These are phyloP conservation scores for Micronycteris hirsuta DNA, from an alignment of 2,113 vertebrate genomes.

Conservation along the genomic window DNA sequence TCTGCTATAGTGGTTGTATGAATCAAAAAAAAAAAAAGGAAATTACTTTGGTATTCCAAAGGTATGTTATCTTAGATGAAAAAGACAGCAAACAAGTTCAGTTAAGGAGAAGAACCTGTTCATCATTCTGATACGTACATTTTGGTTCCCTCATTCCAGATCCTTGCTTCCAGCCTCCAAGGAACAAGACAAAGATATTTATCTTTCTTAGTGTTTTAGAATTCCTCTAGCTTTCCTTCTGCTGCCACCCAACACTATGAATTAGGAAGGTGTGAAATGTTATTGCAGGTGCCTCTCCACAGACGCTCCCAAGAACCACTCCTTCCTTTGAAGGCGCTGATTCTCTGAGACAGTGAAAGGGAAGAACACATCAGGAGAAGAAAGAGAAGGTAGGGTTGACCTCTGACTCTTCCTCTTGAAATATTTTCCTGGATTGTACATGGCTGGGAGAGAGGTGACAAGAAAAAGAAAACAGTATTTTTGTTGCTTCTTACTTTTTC, in stretches of 20 bases:
- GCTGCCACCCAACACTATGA: not conserved
- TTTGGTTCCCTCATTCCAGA: not conserved
- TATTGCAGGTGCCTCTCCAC: not conserved
- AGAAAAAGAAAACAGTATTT: not conserved
- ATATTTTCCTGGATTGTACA: not conserved
- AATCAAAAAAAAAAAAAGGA: no score
- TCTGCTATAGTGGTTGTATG: no score
- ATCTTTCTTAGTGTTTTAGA: not conserved
- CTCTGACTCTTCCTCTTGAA: not conserved
- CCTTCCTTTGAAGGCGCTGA: not conserved
- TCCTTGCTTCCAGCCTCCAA: not conserved
- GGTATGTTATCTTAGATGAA: not conserved
- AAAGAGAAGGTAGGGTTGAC: not conserved
- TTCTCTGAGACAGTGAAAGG: not conserved
- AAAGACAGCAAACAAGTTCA: not conserved
- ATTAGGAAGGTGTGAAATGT: not conserved
- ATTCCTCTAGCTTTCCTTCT: constrained; percentile 12
- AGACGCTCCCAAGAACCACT: not conserved
- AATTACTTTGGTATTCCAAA: no score
- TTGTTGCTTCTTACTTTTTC: not conserved
- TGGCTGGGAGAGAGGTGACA: not conserved
- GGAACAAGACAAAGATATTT: not conserved
- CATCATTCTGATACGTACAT: not conserved
- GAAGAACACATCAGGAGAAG: not conserved
- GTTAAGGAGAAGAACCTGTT: not conserved